Percentiles rank a stretch among this genome's conserved stretches.
Conservation (phyloP, 2,797 vertebrate species). For the Dendrocincla fuliginosa region DNA sequence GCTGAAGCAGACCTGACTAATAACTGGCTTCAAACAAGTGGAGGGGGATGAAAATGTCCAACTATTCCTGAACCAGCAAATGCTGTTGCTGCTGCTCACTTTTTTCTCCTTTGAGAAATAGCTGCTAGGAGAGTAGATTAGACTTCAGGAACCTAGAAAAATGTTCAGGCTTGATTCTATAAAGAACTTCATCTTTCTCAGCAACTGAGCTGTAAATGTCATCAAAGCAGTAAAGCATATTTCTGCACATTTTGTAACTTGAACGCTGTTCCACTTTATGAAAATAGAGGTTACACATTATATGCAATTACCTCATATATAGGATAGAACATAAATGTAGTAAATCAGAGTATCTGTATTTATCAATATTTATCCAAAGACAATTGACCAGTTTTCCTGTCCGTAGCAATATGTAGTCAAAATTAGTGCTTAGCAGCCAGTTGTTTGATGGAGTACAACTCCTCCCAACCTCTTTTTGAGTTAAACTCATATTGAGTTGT, state of each 20-base stretch:
- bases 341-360: neutral
- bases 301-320: neutral
- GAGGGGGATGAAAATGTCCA: fast-evolving
- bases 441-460: neutral
- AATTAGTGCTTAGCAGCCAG: neutral
- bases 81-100: neutral
- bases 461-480: neutral
- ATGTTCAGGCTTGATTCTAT: neutral
- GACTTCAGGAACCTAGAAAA: neutral
- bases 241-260: neutral
- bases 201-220: neutral
- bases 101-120: neutral
- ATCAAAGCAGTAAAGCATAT: neutral
- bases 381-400: neutral
- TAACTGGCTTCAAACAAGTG: neutral
- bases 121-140: neutral
- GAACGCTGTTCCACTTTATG: neutral
- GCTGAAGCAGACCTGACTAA: neutral
- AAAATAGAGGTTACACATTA: neutral
- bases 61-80: neutral
- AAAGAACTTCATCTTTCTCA: neutral
- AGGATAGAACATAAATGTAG: neutral
- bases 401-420: neutral
- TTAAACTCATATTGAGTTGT: neutral
- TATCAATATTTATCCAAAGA: neutral